Percentiles rank a stretch among this genome's conserved stretches.
Conservation (phyloP, 1,140 invertebrate species). For the Drosophila auraria region DNA sequence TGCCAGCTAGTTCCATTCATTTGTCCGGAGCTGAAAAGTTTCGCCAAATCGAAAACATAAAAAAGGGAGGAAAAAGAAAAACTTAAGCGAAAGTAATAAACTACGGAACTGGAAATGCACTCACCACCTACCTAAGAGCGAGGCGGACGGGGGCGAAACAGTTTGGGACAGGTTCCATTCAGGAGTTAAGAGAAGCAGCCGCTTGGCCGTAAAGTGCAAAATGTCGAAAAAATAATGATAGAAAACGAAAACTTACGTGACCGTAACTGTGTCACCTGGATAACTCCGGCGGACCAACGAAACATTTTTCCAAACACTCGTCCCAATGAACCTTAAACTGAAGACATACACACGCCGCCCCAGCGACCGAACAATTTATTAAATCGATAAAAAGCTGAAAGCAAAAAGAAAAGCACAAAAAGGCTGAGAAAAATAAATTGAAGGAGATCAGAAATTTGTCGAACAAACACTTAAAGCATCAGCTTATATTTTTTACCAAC, state of each 20-base stretch:
- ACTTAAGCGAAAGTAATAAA: slow-evolving; percentile 76
- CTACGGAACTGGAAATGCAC: slow-evolving; percentile 68
- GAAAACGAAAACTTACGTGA: slow-evolving; percentile 65
- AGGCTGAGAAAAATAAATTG: slow-evolving; percentile 11
- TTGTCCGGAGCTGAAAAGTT: slow-evolving; percentile 50
- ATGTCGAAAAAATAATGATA: slow-evolving; percentile 63
- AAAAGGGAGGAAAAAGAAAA: slow-evolving; percentile 53
- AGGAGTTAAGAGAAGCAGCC: slow-evolving; percentile 32
- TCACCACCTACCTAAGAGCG: slow-evolving; percentile 19
- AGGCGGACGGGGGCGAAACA: slow-evolving; percentile 4
- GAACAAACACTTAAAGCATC: slow-evolving; percentile 29
- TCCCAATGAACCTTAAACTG: slow-evolving; percentile 63
- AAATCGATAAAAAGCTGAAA: slow-evolving; percentile 69
- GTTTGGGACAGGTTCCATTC: slow-evolving; percentile 8
- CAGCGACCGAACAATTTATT: slow-evolving; percentile 65
- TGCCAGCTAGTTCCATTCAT: slow-evolving; percentile 33
- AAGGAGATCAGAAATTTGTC: slow-evolving; percentile 16
- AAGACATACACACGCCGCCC: slow-evolving; percentile 47
- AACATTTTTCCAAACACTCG: slow-evolving; percentile 35
- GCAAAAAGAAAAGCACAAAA: slow-evolving; percentile 15
- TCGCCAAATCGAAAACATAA: slow-evolving; percentile 58
- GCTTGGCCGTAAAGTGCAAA: slow-evolving; percentile 43
- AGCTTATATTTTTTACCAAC: neutral
- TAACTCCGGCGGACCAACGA: slow-evolving; percentile 24
- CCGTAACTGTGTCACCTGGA: slow-evolving; percentile 69